Base-by-base conservation (phyloP, 2,888 invertebrate species). In the Pheosia tremula region DNA sequence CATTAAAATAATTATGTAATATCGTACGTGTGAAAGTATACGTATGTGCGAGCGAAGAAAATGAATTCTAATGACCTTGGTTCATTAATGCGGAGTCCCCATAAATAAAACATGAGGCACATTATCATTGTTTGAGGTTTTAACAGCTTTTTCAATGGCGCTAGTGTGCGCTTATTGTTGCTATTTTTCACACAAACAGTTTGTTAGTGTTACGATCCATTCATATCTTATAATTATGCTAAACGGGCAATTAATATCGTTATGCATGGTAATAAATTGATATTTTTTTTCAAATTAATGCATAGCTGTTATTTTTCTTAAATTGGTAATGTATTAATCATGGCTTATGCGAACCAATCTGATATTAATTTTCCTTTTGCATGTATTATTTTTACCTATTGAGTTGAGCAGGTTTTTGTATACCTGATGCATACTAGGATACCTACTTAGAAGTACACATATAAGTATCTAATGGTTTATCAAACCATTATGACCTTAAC, bases 1-100 rank as follows among this genome's bases (percentile, higher is more conserved):
- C 68, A 67, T 75, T 70, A 73, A 53, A 66, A 67, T 63, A 60
- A 69, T 83, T 76, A 76, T 75, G 69, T 79, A 79, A 78, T 64
- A 75, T 69, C 59, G 68, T 68, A 58, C 72, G 77, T 78, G 78
- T 78, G 77, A 78, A 82, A 81, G 78, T 77, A 75, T 79, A 77
- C 72, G 72, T 77, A 69, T 72, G 65, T 76, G 72, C 74, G 75
- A 80, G 74, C 77, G 74, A 83, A 85, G 87, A 80, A 88, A 90
- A 90, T 87, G 83, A 84, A 89, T 90, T 87, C 87, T 87, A 84
- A 85, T 87, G 92, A 91, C 91, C 92, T 91, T 91, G 91, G 84
- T 84, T 89, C 89, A 90, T 92, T 90, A 90, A 90, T 87, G 86
- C 88, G 77, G 71, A 67, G 67, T 55, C 69, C 58, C 71, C 74